phyloP scores from a whole-genome alignment of 2,797 vertebrate genomes.

The Alectoris magna region DNA sequence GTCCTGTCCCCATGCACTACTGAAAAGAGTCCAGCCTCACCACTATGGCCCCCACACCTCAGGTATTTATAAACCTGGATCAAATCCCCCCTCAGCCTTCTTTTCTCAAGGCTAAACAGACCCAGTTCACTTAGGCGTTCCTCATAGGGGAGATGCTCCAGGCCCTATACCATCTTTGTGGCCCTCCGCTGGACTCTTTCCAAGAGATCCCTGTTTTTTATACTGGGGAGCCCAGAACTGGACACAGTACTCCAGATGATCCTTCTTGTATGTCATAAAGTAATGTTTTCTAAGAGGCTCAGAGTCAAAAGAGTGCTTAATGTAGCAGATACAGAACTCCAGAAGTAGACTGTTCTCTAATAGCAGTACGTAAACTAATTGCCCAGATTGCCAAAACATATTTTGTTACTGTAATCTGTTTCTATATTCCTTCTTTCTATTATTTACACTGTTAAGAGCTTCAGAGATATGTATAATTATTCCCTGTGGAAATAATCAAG shows the following conservation, averaged over 20 bases:
- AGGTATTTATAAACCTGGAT: too few relatives aligned
- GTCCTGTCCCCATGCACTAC: too few relatives aligned
- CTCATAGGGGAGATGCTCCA: too few relatives aligned
- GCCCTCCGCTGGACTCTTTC: too few relatives aligned
- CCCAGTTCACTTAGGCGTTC: too few relatives aligned
- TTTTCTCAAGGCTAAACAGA: too few relatives aligned
- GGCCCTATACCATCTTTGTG: too few relatives aligned
- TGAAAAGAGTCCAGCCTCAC: too few relatives aligned
- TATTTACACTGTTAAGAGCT: slow-evolving; percentile 48
- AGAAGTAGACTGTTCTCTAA: slow-evolving; percentile 42
- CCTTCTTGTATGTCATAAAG: background rate
- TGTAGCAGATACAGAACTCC: slow-evolving; percentile 28
- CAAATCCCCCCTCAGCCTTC: too few relatives aligned
- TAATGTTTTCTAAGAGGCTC: slow-evolving; percentile 6
- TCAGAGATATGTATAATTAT: slow-evolving; percentile 52
- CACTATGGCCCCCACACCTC: too few relatives aligned
- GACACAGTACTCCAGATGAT: background rate
- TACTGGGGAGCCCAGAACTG: too few relatives aligned
- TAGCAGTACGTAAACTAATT: slow-evolving; percentile 26
- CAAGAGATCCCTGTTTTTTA: too few relatives aligned
- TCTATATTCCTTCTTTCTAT: slow-evolving; percentile 49
- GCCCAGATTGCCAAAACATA: slow-evolving; percentile 38
- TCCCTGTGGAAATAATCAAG: slow-evolving; percentile 47
- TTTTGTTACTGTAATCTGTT: slow-evolving; percentile 51
- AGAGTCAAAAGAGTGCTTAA: slow-evolving; percentile 20